Evolutionary conservation across 1,140 invertebrate genomes (phyloP), one percentile per base, ranked within the genome.

Genomic region (Cardiocondyla obscurior): DNA sequence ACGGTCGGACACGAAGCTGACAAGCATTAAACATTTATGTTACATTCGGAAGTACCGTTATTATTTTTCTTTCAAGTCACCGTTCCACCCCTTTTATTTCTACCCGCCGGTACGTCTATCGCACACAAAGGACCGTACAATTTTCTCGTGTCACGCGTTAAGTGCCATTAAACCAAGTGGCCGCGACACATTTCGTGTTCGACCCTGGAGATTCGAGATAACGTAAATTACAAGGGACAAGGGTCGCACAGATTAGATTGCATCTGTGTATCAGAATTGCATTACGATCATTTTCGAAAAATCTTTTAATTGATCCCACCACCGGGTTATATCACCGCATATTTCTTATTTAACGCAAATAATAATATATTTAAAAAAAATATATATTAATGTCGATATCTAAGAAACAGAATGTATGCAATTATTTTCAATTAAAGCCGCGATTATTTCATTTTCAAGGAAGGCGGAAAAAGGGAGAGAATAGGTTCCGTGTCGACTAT

Each of bases 131-230:
- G 62, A 79, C 74, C 74, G 33, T 79, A 79, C 62, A 79, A 79
- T 79, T 79, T 79, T 79, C 46, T 42, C 62, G 62, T 67, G 74
- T 53, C 49, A 69, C 74, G 46, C 74, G 74, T 67, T 79, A 79
- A 79, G 46, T 79, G 74, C 74, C 74, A 79, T 79, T 79, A 79
- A 79, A 79, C 62, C 74, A 79, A 79, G 74, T 79, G 74, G 74
- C 25, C 62, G 74, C 74, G 74, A 79, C 74, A 69, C 74, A 79
- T 79, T 79, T 79, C 74, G 74, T 79, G 74, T 79, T 79, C 74
- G 74, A 69, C 62, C 74, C 73, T 19, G 74, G 62, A 79, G 74
- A 79, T 79, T 79, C 62, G 12, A 79, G 74, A 79, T 79, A 79
- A 79, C 60, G 74, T 69, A 69, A 79, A 79, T 79, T 79, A 79